A percentile compares a stretch with the other conserved stretches of the same genome.
Evolutionary conservation across 2,113 vertebrate genomes (phyloP).

Genomic region (Thermophis baileyi): DNA sequence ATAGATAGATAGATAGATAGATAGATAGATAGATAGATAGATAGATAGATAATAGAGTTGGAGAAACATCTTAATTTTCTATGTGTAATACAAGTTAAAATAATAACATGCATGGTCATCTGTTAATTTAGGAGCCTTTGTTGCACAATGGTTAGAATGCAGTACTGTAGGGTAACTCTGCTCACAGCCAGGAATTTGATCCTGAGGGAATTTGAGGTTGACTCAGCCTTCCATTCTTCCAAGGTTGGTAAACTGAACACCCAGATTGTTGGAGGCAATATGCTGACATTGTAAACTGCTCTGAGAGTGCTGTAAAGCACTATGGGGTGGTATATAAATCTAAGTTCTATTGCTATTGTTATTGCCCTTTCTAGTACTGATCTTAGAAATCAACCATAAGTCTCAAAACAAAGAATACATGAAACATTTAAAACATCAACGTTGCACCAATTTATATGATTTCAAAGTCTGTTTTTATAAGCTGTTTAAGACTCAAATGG

Average conservation of each 20-base stretch:
- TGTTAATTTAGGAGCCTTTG: not conserved
- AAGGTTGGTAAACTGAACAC: not conserved
- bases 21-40: conserved; percentile 16
- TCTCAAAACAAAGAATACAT: not conserved
- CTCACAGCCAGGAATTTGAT: not conserved
- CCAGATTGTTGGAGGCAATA: not conserved
- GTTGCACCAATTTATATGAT: conserved; percentile 60
- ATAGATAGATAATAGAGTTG: not conserved
- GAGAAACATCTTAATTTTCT: conserved; percentile 20
- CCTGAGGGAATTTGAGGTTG: not conserved
- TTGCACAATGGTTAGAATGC: not conserved
- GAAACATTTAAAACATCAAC: conserved; percentile 45
- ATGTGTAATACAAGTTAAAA: not conserved
- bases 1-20: conserved; percentile 8
- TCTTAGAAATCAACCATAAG: conserved; percentile 6
- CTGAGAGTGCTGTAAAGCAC: not conserved
- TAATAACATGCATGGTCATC: not conserved
- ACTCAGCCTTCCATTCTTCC: not conserved
- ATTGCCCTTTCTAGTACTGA: not conserved
- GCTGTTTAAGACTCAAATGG: conserved; percentile 58
- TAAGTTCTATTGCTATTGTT: not conserved
- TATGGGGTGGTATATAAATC: not conserved
- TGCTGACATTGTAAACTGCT: not conserved
- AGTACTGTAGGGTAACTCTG: not conserved
- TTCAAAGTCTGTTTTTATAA: conserved; percentile 64